Base-by-base conservation (phyloP, 2,888 invertebrate genomes). In the Rhogogaster chlorosoma region DNA sequence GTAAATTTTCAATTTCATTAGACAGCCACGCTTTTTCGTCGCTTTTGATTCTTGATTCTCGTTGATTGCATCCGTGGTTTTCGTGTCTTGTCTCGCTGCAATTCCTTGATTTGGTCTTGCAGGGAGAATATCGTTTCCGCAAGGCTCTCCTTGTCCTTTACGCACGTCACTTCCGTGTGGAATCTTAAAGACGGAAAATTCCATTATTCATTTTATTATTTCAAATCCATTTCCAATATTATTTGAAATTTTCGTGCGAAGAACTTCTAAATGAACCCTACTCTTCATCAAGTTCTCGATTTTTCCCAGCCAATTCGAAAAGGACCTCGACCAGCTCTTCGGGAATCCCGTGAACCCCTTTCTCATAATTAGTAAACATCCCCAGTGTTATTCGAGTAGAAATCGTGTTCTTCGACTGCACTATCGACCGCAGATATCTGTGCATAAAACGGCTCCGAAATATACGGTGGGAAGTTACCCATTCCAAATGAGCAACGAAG, bases 401-500 rank as follows among this genome's bases (percentile, higher is more conserved):
- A 84, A 89, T 87, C 38, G 71, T 57, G 45, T 88, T 88, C 45
- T 88, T 87, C 45, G 86, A 87, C 61, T 87, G 78, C 18, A 87
- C 61, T 67, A 87, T 87, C 38, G 86, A 87, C 61, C 87, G 77
- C n/a, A 87, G 57, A 57, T 87, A 85, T 75, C 86, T 86, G 83
- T 87, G 88, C 49, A 89, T 80, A 85, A 87, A 90, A 70, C 88
- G 87, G 84, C 87, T 85, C 10, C 87, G 88, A 73, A 90, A 90
- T 83, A 89, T 87, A 84, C 87, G 85, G 83, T 90, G 88, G 42
- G 89, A 89, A 42, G 86, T 89, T 61, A 90, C 84, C 22, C 87
- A 88, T 77, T 92, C 92, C 84, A 92, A 86, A 83, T 92, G 92
- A 4, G 90, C 89, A n/a, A 92, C 88, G 87, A 92, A 92, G 78